Evolutionary conservation across 2,888 invertebrate species (phyloP).

Genomic region (Apoda limacodes): DNA sequence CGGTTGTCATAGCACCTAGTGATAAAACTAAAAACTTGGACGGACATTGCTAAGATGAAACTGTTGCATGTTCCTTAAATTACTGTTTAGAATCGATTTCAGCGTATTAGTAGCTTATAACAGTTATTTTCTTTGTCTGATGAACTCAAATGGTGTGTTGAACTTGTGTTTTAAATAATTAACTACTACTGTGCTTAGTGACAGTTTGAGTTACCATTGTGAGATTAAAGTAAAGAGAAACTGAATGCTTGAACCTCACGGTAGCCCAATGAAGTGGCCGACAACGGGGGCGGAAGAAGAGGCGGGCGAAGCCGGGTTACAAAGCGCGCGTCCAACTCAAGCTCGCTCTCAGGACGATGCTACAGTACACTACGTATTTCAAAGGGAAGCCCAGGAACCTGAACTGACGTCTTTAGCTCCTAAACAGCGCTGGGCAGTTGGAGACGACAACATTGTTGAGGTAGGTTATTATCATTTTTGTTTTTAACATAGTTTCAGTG

Average conservation of each 20-base stretch:
- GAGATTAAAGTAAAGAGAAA: slow-evolving; percentile 47
- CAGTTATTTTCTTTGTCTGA: no score
- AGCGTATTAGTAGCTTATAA: no score
- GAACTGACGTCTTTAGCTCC: slow-evolving; percentile 81
- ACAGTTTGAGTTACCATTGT: no score
- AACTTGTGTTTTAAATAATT: no score
- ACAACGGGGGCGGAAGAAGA: slow-evolving; percentile 77
- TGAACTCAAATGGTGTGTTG: no score
- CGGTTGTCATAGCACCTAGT: slow-evolving; percentile 66
- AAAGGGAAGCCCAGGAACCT: slow-evolving; percentile 80
- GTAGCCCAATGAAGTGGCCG: slow-evolving; percentile 84
- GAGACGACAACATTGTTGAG: slow-evolving; percentile 89
- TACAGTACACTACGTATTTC: slow-evolving; percentile 92
- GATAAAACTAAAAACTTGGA: slow-evolving; percentile 45
- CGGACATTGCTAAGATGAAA: slow-evolving; percentile 58
- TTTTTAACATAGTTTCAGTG: no score
- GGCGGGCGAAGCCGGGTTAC: slow-evolving; percentile 61
- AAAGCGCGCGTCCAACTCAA: slow-evolving; percentile 75
- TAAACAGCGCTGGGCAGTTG: slow-evolving; percentile 88
- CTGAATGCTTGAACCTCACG: slow-evolving; percentile 70
- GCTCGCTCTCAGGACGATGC: slow-evolving; percentile 86
- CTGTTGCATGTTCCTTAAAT: no score
- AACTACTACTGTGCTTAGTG: no score
- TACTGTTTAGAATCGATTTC: no score
- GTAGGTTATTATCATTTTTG: no score